phyloP scores from a whole-genome alignment of 1,140 invertebrate species.

The Macrocentrus cingulum region DNA sequence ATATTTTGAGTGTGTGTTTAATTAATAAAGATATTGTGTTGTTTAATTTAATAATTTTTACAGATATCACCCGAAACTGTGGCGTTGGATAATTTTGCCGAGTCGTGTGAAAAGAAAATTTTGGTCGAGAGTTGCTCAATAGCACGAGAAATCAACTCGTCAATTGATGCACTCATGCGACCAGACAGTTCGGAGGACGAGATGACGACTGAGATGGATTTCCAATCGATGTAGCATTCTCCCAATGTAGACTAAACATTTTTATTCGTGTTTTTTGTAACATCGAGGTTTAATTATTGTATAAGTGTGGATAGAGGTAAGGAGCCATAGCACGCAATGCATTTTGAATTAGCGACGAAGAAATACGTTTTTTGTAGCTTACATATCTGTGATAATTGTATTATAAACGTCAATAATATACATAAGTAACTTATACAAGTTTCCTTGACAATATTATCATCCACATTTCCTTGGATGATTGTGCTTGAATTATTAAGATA shows the following conservation, averaged over 20 bases:
- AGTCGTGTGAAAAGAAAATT: constrained; percentile 26
- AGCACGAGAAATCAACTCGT: constrained; percentile 29
- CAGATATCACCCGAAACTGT: constrained; percentile 33
- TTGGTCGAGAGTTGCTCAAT: constrained; percentile 26
- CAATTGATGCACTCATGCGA: constrained; percentile 31
- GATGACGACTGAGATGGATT: constrained; percentile 34
- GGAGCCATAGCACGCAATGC: constrained; percentile 40
- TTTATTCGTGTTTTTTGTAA: constrained; percentile 21
- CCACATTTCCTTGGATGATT: constrained; percentile 19
- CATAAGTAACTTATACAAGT: constrained; percentile 52
- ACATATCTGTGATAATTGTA: constrained; percentile 60
- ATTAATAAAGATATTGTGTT: constrained; percentile 5
- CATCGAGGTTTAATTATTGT: constrained; percentile 1
- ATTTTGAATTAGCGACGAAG: constrained; percentile 48
- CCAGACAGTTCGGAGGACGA: constrained; percentile 32
- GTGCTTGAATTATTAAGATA: constrained; percentile 20
- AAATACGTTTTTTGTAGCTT: constrained; percentile 55
- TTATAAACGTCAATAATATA: constrained; percentile 47
- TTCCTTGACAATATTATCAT: constrained; percentile 13
- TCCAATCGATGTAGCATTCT: constrained; percentile 29
- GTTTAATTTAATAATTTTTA: constrained; percentile 2
- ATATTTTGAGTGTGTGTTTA: too few species aligned
- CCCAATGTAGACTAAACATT: constrained; percentile 23
- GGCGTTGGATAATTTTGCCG: constrained; percentile 30
- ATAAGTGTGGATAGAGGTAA: constrained; percentile 25